Evolutionary conservation across 2,888 invertebrate genomes (phyloP).

Genomic region (Syrista parreyssii): DNA sequence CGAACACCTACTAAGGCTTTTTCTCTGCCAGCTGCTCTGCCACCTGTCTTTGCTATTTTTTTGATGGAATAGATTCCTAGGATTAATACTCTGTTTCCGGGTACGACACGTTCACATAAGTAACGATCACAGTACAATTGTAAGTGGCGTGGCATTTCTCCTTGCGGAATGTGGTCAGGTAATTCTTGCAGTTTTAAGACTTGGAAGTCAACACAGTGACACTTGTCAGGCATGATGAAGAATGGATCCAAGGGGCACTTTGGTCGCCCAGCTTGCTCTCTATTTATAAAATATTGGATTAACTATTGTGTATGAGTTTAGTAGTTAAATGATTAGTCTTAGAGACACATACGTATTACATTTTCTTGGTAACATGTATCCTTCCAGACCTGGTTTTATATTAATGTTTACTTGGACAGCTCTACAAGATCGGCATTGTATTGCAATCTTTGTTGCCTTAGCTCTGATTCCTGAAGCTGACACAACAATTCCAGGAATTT

Average conservation of each 20-base stretch:
- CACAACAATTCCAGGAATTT: slow-evolving; percentile 95
- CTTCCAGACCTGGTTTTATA: slow-evolving; percentile 95
- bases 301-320: not conserved
- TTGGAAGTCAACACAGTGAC: slow-evolving; percentile 98
- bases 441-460: slow-evolving; percentile 94
- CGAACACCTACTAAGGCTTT: slow-evolving; percentile 91
- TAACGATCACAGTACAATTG: slow-evolving; percentile 94
- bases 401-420: slow-evolving; percentile 89
- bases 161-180: slow-evolving; percentile 94
- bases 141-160: slow-evolving; percentile 97
- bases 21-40: slow-evolving; percentile 77
- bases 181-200: slow-evolving; percentile 96
- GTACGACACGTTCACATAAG: slow-evolving; percentile 94
- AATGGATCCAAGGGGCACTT: slow-evolving; percentile 98
- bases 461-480: slow-evolving; percentile 94
- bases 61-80: slow-evolving; percentile 97
- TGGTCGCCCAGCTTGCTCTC: slow-evolving; percentile 91
- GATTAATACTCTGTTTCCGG: slow-evolving; percentile 93
- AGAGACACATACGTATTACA: slow-evolving; percentile 83
- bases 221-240: slow-evolving; percentile 98
- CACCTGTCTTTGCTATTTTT: slow-evolving; percentile 77
- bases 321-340: slow-evolving; percentile 5
- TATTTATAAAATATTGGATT: slow-evolving; percentile 51
- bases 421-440: slow-evolving; percentile 95
- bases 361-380: slow-evolving; percentile 93